Evolutionary conservation across 1,140 invertebrate genomes (phyloP).

Genomic region (Cyrtorhinus lividipennis): DNA sequence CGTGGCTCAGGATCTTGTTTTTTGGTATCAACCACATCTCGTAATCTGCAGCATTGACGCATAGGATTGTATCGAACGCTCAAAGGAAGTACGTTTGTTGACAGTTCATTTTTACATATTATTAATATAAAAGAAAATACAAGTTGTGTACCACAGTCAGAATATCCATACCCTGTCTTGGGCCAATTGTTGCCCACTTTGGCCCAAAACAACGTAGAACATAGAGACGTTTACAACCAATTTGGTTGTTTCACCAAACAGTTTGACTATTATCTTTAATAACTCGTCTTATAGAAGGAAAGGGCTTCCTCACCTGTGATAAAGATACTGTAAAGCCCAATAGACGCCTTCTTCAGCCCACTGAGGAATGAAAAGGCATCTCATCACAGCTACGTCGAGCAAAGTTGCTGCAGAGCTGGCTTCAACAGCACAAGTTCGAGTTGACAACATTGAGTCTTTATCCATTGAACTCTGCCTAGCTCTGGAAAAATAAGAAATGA

Average conservation of each 20-base stretch:
- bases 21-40: slow-evolving; percentile 65
- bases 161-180: no score
- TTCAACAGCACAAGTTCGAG: slow-evolving; percentile 17
- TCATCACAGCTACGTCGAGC: slow-evolving; percentile 85
- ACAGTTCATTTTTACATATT: no score
- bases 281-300: no score
- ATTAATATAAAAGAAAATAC: slow-evolving; percentile 10
- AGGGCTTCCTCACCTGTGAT: slow-evolving; percentile 79
- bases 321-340: slow-evolving; percentile 91
- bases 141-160: no score
- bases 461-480: slow-evolving; percentile 31
- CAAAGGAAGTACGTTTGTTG: no score
- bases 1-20: slow-evolving; percentile 55
- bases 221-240: no score
- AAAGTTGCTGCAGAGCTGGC: slow-evolving; percentile 73
- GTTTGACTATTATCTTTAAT: no score
- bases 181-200: no score
- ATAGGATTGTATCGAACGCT: no score
- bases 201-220: no score
- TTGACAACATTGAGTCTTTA: slow-evolving; percentile 31
- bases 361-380: slow-evolving; percentile 91
- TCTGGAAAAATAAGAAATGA: slow-evolving; percentile 27
- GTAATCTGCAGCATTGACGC: slow-evolving; percentile 45
- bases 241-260: no score
- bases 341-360: slow-evolving; percentile 97